Evolutionary conservation across 2,797 vertebrate genomes (phyloP).

Genomic region (Myotis myotis): DNA sequence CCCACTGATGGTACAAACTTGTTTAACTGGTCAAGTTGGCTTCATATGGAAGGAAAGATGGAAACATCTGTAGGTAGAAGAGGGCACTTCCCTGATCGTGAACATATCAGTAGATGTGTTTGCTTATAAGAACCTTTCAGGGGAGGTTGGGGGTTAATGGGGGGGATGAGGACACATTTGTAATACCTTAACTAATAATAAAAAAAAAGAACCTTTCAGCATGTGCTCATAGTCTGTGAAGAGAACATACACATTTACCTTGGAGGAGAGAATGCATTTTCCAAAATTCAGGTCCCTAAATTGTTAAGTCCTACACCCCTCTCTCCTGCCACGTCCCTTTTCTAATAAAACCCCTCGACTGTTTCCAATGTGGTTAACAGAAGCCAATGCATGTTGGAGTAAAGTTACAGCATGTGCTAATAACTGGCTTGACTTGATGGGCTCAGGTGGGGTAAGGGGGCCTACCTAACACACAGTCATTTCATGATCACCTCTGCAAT

Average conservation of each 20-base stretch:
- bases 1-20: background rate
- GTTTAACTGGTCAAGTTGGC: background rate
- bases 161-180: too few species aligned
- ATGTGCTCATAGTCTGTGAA: background rate
- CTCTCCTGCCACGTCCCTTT: background rate
- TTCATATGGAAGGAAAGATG: background rate
- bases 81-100: background rate
- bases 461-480: background rate
- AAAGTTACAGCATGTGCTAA: background rate
- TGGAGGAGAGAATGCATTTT: background rate
- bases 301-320: background rate
- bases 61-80: background rate
- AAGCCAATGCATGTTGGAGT: background rate
- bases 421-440: background rate
- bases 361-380: background rate
- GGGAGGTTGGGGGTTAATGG: too few species aligned
- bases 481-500: background rate
- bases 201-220: background rate
- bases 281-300: background rate
- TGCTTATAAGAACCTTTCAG: background rate
- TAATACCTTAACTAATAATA: too few species aligned
- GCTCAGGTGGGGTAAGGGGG: too few species aligned
- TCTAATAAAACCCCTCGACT: background rate
- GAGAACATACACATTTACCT: background rate
- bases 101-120: background rate